Base-by-base conservation (phyloP, 2,888 invertebrate species). In the Fragum fragum region DNA sequence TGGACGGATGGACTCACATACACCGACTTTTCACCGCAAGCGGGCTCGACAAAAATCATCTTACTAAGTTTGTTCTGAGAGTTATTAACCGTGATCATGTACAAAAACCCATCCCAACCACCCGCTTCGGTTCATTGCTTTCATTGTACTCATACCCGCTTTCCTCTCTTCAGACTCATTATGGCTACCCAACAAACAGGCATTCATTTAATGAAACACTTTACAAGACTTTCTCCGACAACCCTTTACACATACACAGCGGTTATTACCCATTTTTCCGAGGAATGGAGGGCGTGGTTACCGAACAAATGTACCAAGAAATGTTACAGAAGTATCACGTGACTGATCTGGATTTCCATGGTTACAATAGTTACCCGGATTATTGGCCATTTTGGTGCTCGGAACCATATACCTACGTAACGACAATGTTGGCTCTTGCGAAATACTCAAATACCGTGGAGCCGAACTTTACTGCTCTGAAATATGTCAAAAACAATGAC, bases 381-480 rank as follows among this genome's bases (percentile, higher is more conserved):
- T 89, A 83, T 57, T 92, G 91, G 75, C 91, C 91, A 0, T 90
- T 91, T 63, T 92, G 91, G 91, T 87, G 87, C 23, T 91, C 91
- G 0, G 89, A 88, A 7, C 81, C 91, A 5, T 91, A 91, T 63
- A 92, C 92, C 1, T 90, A 91, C 73, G 87, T 89, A 7, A 89
- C 88, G 0, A 83, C 87, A 0, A 84, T 91, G 81, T 70, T 91
- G 52, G 91, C 91, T 1, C 71, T 92, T 32, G 81, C 90, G 0
- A 89, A 88, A 36, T 89, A 77, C 90, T 90, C 73, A 87, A 91
- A 81, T 90, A 92, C 76, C 88, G 92, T 23, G 86, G 36, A 28
- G 61, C 55, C 52, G 39, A 28, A 86, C 86, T 86, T 9, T 21
- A 26, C 7, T 21, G 6, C 42, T 3, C 3, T 66, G 6, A 39